Percentiles rank a stretch among this genome's conserved stretches.
Evolutionary conservation across 2,113 vertebrate species (phyloP).

Genomic region (Rallus limicola): DNA sequence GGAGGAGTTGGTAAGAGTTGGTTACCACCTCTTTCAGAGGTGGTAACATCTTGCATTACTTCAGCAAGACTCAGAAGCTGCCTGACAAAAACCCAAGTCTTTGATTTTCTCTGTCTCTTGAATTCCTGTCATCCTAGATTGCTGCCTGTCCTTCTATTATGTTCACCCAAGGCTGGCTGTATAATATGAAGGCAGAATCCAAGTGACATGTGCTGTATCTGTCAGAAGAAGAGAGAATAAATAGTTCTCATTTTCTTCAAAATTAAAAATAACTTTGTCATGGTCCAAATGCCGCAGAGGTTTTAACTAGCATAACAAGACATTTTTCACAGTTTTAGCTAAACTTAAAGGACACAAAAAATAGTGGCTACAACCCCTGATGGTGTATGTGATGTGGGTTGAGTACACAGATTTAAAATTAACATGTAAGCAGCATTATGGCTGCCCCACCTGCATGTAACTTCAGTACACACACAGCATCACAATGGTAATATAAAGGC

Average conservation of each 20-base stretch:
- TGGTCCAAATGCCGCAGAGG: background rate
- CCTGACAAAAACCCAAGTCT: constrained; percentile 32
- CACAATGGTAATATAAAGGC: background rate
- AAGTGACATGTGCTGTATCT: background rate
- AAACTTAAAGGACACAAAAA: background rate
- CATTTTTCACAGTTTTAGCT: background rate
- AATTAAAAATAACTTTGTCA: background rate
- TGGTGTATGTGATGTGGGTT: background rate
- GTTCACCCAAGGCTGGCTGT: constrained; percentile 13
- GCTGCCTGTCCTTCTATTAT: constrained; percentile 44
- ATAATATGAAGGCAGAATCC: background rate
- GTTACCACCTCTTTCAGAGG: background rate
- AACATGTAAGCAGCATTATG: accelerated
- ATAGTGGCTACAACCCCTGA: background rate
- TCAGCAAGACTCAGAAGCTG: constrained; percentile 34
- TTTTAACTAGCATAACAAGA: background rate
- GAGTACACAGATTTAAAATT: background rate
- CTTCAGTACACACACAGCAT: background rate
- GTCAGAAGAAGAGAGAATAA: background rate
- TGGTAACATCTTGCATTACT: background rate
- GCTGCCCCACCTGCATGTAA: background rate
- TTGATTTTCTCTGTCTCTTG: constrained; percentile 24
- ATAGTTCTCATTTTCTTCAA: background rate
- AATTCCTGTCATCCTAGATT: constrained; percentile 29
- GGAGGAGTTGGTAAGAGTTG: background rate